Evolutionary conservation across 2,113 vertebrate genomes (phyloP).

Genomic region (Talpa occidentalis): DNA sequence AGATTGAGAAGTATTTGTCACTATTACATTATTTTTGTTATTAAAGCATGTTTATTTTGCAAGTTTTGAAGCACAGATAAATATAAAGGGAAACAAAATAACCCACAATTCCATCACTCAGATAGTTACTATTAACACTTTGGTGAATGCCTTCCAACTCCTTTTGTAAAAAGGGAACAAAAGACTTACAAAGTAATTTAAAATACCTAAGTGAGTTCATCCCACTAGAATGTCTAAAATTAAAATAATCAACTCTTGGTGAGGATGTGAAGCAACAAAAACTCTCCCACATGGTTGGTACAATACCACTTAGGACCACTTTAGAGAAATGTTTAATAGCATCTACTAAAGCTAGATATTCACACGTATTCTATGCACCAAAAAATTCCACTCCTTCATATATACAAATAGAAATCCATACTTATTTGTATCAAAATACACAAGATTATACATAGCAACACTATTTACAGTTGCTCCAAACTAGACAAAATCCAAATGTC

Average conservation of each 20-base stretch:
- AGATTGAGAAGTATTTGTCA: not conserved
- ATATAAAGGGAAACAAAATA: slow-evolving; percentile 32
- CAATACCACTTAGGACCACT: not conserved
- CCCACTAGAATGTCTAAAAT: not conserved
- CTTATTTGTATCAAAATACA: not conserved
- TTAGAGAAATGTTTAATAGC: not conserved
- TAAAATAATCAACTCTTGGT: not conserved
- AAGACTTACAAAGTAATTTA: not conserved
- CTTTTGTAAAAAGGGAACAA: not conserved
- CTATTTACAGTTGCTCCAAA: not conserved
- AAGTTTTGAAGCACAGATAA: slow-evolving; percentile 20
- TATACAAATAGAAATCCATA: not conserved
- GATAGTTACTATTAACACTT: not conserved
- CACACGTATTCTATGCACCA: not conserved
- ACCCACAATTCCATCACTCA: not conserved
- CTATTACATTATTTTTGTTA: no score
- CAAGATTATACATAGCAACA: not conserved
- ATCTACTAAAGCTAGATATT: not conserved
- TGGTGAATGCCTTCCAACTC: not conserved
- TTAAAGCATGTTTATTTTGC: not conserved
- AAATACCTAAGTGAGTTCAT: not conserved
- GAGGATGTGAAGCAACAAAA: not conserved
- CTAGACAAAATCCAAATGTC: not conserved
- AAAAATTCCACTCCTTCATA: not conserved
- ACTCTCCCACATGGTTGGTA: not conserved